A percentile compares a stretch with the other conserved stretches of the same genome.
Conservation (phyloP, 64 coral and sea anemone species). For the Montipora foliosa region DNA sequence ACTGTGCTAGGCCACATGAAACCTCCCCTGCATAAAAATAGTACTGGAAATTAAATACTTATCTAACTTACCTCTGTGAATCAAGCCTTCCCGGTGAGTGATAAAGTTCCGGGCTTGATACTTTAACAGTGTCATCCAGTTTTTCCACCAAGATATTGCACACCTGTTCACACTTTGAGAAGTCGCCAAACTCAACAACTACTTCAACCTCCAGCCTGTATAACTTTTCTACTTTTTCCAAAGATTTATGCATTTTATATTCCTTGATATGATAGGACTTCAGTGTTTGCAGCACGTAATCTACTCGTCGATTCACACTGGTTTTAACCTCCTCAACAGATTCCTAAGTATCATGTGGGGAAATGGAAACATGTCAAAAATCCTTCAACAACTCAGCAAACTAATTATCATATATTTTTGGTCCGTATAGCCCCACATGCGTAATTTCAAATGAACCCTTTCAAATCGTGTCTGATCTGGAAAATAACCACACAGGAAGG, state of each 20-base stretch:
- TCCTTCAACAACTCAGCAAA: background rate
- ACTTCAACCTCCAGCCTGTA: constrained; percentile 82
- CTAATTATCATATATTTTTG: too few species aligned
- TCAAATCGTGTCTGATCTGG: too few species aligned
- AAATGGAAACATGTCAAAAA: background rate
- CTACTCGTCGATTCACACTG: constrained; percentile 92
- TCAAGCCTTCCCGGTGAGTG: constrained; percentile 81
- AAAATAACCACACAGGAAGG: too few species aligned
- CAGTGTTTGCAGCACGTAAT: constrained; percentile 96
- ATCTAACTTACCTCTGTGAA: constrained; percentile 68
- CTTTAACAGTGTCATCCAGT: constrained; percentile 88
- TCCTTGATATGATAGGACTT: constrained; percentile 86
- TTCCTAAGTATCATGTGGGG: constrained; percentile 54
- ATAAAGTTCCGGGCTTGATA: constrained; percentile 84
- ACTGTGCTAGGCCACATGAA: too few species aligned
- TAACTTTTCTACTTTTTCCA: constrained; percentile 67
- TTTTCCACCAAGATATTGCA: constrained; percentile 96
- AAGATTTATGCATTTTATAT: constrained; percentile 76
- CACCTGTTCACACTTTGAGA: constrained; percentile 93
- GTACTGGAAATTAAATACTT: background rate
- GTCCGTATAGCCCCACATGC: too few species aligned
- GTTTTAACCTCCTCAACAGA: constrained; percentile 95
- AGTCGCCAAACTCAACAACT: constrained; percentile 87
- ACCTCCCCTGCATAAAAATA: background rate
- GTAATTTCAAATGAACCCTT: too few species aligned